Evolutionary conservation across 2,888 invertebrate species (phyloP), one percentile per base, ranked within the genome.

Genomic region (Anoncus sp.): DNA sequence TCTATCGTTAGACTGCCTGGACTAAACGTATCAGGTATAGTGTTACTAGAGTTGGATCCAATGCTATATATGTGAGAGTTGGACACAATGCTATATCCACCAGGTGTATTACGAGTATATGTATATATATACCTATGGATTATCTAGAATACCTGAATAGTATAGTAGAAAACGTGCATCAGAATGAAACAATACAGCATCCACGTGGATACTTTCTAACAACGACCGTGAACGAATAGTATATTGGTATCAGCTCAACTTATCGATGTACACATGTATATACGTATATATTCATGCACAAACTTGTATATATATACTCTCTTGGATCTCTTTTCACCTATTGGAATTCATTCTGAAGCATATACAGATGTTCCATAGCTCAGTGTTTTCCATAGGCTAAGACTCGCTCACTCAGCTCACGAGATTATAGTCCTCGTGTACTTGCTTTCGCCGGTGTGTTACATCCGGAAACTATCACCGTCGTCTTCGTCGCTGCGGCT

Each of bases 381-480:
- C 40, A 51, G 6, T 49, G 16, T 45, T 20, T 20, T 38, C 3
- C 27, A 57, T 62, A 20, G 9, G n/a, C 45, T 49, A 9, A 24
- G 62, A 62, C 31, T 51, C 59, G 66, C 71, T 66, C 40, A 47
- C 47, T 62, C 49, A 63, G 75, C 75, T 66, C 69, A 49, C 69
- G 49, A 77, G 77, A 81, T 81, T 79, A 77, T 65, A 74, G 81
- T 74, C 53, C 53, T 79, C 57, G 47, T 22, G 27, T 38, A 66
- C 76, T 79, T 83, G 83, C 85, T 88, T 88, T 88, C 86, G 84
- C 86, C 81, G 12, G 45, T 75, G 45, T 75, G 65, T 80, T 79
- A 84, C 81, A 87, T 87, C 85, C 87, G 85, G 86, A 86, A 85
- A 82, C 84, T 80, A 83, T 83, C 72, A 82, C 55, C 70, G 66